These are phyloP conservation scores for Aleiodes sp. DNA, from an alignment of 1,140 invertebrate genomes.

Conservation along the genomic window DNA sequence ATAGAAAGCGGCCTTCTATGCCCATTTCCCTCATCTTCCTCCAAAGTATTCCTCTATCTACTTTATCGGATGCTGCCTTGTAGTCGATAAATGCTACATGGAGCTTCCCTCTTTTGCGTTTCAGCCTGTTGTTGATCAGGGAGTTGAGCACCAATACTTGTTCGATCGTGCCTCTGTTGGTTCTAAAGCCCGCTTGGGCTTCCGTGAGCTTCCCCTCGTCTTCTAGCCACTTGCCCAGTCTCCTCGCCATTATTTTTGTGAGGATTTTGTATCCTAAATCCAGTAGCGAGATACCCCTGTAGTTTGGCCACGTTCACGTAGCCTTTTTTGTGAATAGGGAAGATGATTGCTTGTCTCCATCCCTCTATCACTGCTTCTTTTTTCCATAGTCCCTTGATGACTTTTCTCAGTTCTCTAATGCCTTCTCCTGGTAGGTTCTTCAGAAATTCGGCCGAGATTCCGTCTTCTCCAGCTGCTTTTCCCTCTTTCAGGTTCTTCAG, in stretches of 20 bases:
- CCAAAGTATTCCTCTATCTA: not conserved
- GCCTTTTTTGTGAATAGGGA: not conserved
- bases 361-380: not conserved
- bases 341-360: not conserved
- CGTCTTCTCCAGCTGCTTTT: not conserved
- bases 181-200: slow-evolving; percentile 3
- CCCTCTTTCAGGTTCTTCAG: slow-evolving; percentile 1
- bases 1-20: not conserved
- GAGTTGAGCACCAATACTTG: not conserved
- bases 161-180: not conserved
- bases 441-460: not conserved
- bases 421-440: not conserved
- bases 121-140: not conserved
- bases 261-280: slow-evolving; percentile 11
- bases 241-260: not conserved
- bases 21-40: not conserved
- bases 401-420: not conserved
- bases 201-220: not conserved
- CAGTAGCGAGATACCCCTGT: slow-evolving; percentile 1
- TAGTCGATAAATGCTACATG: not conserved
- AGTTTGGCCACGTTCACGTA: not conserved
- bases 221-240: not conserved
- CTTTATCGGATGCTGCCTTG: not conserved
- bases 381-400: not conserved
- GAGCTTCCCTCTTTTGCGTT: not conserved